Evolutionary conservation across 2,113 vertebrate species (phyloP).

Genomic region (Leptobrachium leishanense): DNA sequence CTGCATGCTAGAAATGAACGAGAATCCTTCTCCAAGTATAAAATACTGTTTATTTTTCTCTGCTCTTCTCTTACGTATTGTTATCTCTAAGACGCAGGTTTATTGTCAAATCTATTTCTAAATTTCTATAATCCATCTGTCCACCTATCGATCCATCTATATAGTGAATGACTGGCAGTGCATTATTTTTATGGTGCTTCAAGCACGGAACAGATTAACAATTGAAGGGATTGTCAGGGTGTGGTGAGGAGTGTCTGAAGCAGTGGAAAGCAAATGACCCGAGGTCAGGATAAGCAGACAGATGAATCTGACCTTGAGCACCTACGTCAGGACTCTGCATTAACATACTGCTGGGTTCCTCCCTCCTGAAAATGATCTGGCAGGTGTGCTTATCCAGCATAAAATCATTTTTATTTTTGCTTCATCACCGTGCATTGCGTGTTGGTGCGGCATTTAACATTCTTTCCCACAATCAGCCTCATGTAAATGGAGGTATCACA

Average conservation of each 20-base stretch:
- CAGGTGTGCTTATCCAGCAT: slow-evolving; percentile 54
- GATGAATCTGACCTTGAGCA: slow-evolving; percentile 53
- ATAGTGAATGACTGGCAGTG: too few species aligned
- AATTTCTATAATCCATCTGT: too few species aligned
- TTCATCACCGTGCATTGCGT: slow-evolving; percentile 21
- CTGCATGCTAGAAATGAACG: too few species aligned
- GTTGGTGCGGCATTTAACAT: slow-evolving; percentile 30
- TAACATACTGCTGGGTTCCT: slow-evolving; percentile 19
- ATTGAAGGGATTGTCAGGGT: slow-evolving; percentile 36
- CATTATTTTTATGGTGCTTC: neutral
- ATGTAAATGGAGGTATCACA: neutral
- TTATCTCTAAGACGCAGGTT: too few species aligned
- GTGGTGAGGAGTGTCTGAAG: slow-evolving; percentile 39
- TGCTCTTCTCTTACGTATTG: too few species aligned
- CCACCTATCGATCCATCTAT: too few species aligned
- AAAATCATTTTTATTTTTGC: slow-evolving; percentile 48
- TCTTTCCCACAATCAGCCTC: neutral
- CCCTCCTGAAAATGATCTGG: slow-evolving; percentile 50
- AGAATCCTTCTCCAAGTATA: too few species aligned
- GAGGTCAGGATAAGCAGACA: slow-evolving; percentile 48
- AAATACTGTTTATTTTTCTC: too few species aligned
- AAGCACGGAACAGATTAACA: neutral
- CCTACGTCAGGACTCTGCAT: slow-evolving; percentile 39
- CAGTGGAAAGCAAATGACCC: slow-evolving; percentile 46
- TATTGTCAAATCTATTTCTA: too few species aligned